A percentile compares a stretch with the other conserved stretches of the same genome.
phyloP scores from a whole-genome alignment of 2,888 invertebrate species.

The Strigamia maritima region DNA sequence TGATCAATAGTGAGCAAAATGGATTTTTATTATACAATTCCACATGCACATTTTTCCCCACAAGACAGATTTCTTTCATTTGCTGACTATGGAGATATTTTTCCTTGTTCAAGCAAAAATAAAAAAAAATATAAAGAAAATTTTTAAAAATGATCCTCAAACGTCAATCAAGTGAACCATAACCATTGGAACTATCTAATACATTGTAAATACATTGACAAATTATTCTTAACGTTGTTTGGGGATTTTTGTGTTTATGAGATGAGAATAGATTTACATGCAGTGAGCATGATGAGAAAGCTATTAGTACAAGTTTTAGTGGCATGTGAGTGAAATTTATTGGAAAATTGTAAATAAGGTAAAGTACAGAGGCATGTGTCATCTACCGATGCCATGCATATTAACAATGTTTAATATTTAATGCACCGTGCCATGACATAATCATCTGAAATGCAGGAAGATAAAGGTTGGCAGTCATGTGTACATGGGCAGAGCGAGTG shows the following conservation, averaged over 20 bases:
- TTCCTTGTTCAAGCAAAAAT: background rate
- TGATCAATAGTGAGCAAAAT: background rate
- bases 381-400: constrained; percentile 10
- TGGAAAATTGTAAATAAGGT: constrained; percentile 23
- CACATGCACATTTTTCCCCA: background rate
- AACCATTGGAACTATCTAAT: no score
- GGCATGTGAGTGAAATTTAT: constrained; percentile 12
- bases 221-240: no score
- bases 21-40: background rate
- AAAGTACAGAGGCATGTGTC: background rate
- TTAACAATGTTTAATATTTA: constrained; percentile 23
- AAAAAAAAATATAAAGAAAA: background rate
- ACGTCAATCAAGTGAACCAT: no score
- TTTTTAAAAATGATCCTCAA: no score
- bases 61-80: constrained; percentile 23
- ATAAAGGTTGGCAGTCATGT: constrained; percentile 9
- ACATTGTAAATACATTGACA: no score
- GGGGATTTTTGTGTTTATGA: background rate
- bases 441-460: background rate
- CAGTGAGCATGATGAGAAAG: background rate
- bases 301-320: background rate
- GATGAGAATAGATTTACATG: background rate
- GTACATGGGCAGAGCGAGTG: background rate
- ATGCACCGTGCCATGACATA: constrained; percentile 12
- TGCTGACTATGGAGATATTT: background rate